These are phyloP conservation scores for Scalopus aquaticus DNA, from an alignment of 2,113 vertebrate species.

Conservation along the genomic window DNA sequence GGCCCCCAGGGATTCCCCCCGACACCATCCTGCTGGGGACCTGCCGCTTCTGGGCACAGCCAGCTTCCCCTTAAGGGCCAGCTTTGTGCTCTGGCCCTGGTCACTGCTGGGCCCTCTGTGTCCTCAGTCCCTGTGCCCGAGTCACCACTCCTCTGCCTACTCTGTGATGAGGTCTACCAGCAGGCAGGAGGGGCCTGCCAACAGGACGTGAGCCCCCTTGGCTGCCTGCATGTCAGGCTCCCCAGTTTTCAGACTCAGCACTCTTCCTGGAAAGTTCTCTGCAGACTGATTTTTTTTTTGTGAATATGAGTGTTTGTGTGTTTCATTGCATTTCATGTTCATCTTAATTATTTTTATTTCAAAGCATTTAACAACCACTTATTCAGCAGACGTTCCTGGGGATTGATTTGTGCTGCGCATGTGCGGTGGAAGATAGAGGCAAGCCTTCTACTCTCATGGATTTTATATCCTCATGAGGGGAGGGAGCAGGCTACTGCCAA, in stretches of 20 bases:
- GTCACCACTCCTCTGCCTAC: not conserved
- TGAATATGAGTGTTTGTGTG: not conserved
- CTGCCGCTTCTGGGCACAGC: not conserved
- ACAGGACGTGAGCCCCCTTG: accelerated
- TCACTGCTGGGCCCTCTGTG: not conserved
- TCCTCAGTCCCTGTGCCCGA: not conserved
- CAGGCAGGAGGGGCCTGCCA: not conserved
- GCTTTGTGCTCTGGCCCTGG: not conserved
- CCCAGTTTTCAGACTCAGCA: not conserved
- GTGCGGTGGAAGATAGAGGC: not conserved
- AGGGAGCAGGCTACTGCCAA: not conserved
- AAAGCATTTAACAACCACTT: conserved; percentile 6
- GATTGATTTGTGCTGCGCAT: not conserved
- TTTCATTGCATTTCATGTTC: not conserved
- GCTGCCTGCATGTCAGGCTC: accelerated
- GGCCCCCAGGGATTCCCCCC: not conserved
- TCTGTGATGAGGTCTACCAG: not conserved
- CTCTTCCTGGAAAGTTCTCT: not conserved
- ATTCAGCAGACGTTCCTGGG: not conserved
- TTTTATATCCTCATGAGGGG: not conserved
- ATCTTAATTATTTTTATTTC: not conserved
- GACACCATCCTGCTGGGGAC: not conserved
- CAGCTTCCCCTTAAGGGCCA: not conserved
- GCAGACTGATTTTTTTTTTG: not conserved
- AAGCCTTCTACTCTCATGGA: not conserved